Percentiles rank a stretch among this genome's conserved stretches.
Evolutionary conservation across 1,140 invertebrate genomes (phyloP).

Genomic region (Bemisia tabaci): DNA sequence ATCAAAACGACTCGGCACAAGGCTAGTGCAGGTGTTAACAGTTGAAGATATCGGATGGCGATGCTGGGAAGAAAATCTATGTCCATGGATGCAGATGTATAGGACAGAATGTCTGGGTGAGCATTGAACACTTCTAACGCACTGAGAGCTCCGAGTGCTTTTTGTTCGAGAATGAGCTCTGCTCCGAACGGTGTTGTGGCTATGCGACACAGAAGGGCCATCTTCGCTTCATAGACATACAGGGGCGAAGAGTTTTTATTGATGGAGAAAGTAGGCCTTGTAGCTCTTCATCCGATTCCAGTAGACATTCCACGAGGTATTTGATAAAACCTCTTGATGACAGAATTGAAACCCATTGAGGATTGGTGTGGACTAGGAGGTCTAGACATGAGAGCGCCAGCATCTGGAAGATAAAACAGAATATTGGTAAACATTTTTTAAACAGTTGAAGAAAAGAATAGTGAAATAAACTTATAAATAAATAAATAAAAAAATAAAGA

Average conservation of each 20-base stretch:
- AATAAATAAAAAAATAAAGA: too few relatives aligned
- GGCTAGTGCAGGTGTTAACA: slow-evolving; percentile 60
- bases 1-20: slow-evolving; percentile 69
- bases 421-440: too few relatives aligned
- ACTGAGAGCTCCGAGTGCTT: slow-evolving; percentile 54
- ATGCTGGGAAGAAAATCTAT: slow-evolving; percentile 42
- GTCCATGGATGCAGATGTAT: slow-evolving; percentile 8
- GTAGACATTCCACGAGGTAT: slow-evolving; percentile 64
- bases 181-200: slow-evolving; percentile 57
- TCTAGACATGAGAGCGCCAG: slow-evolving; percentile 68
- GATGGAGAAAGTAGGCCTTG: slow-evolving; percentile 49
- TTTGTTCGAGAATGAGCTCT: slow-evolving; percentile 56
- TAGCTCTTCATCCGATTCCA: slow-evolving; percentile 57
- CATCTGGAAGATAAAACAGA: slow-evolving; percentile 47
- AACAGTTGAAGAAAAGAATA: too few relatives aligned
- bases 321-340: slow-evolving; percentile 67
- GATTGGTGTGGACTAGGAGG: slow-evolving; percentile 59
- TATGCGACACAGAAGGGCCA: slow-evolving; percentile 62
- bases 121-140: slow-evolving; percentile 61
- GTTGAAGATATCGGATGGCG: slow-evolving; percentile 57
- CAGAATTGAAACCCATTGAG: slow-evolving; percentile 58
- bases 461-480: too few relatives aligned
- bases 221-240: slow-evolving; percentile 78
- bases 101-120: slow-evolving; percentile 40
- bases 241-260: slow-evolving; percentile 54